These are phyloP conservation scores for Triops cancriformis DNA, from an alignment of 1,140 invertebrate genomes.

Conservation along the genomic window DNA sequence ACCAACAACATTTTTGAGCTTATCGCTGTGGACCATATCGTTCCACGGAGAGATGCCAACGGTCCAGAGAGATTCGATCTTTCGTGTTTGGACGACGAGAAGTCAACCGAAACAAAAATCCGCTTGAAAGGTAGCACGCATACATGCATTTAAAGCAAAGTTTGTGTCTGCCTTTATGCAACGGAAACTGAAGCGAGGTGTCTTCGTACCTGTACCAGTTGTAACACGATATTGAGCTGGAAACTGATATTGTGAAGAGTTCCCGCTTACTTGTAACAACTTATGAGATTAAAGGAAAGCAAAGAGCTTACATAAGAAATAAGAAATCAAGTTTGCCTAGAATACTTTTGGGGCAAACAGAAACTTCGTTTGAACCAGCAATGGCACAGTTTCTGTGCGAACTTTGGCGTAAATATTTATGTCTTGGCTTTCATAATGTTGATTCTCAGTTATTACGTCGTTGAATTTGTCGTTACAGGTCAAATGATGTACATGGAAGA, in stretches of 20 bases:
- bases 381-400: not conserved
- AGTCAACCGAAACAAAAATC: slow-evolving; percentile 17
- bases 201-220: too few species aligned
- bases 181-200: too few species aligned
- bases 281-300: too few species aligned
- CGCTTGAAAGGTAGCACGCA: slow-evolving; percentile 64
- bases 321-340: too few species aligned
- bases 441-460: not conserved
- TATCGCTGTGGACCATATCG: slow-evolving; percentile 71
- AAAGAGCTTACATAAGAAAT: too few species aligned
- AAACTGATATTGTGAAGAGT: too few species aligned
- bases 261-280: too few species aligned
- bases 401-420: not conserved
- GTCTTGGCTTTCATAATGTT: not conserved
- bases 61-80: not conserved
- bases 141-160: slow-evolving; percentile 17
- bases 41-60: slow-evolving; percentile 2
- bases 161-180: too few species aligned
- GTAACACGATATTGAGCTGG: too few species aligned
- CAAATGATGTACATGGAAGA: slow-evolving; percentile 98
- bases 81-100: not conserved
- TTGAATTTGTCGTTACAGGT: slow-evolving; percentile 46
- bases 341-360: too few species aligned
- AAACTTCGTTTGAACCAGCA: too few species aligned
- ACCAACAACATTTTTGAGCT: slow-evolving; percentile 94